Conservation (phyloP, 1,140 invertebrate species). For the Meloidogyne floridensis region DNA sequence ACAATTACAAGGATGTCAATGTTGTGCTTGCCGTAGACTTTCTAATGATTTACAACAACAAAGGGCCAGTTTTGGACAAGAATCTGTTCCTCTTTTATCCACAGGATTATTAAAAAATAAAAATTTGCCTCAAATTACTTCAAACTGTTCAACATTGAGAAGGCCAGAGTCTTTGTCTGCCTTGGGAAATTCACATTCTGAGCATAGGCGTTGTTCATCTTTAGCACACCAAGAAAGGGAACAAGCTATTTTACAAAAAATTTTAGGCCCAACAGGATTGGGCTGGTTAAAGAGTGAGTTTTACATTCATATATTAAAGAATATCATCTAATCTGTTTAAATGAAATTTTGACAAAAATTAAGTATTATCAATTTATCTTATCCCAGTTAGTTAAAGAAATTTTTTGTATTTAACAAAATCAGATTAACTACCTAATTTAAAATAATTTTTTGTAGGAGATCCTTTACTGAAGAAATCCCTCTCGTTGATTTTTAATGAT, state of each 20-base stretch:
- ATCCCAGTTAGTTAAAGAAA: not conserved
- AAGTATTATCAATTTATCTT: not conserved
- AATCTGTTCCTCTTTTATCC: constrained; percentile 6
- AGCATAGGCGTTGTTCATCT: not conserved
- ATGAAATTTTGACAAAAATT: too few relatives aligned
- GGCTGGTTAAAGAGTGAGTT: constrained; percentile 45
- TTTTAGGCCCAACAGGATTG: constrained; percentile 55
- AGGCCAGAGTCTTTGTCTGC: constrained; percentile 28
- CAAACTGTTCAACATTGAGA: constrained; percentile 14
- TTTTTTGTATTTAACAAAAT: not conserved
- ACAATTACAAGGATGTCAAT: constrained; percentile 13
- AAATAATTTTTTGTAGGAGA: constrained; percentile 44
- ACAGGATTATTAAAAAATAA: not conserved
- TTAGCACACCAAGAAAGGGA: constrained; percentile 42
- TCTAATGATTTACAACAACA: constrained; percentile 11
- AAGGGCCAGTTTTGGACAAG: constrained; percentile 26
- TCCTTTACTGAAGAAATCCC: constrained; percentile 51
- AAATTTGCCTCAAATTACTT: not conserved
- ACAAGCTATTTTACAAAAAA: constrained; percentile 54
- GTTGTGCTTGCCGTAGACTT: constrained; percentile 16
- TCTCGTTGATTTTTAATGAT: constrained; percentile 52
- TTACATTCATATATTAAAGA: not conserved
- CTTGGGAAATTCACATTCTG: constrained; percentile 8
- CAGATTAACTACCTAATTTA: not conserved
- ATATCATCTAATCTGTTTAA: too few relatives aligned